phyloP scores from a whole-genome alignment of 1,140 invertebrate genomes.

The Platyura marginata region DNA sequence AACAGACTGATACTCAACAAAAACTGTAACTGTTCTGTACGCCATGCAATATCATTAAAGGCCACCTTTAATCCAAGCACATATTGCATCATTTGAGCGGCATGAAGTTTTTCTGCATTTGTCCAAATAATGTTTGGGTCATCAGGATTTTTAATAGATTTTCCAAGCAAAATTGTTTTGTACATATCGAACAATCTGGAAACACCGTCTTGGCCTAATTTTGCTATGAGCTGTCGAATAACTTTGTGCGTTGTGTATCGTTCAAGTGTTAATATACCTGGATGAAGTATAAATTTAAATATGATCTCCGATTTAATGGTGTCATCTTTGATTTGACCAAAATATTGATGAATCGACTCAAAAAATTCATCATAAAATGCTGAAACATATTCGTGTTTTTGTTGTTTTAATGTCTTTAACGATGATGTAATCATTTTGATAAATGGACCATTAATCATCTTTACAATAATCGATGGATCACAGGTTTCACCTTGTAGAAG shows the following conservation, averaged over 20 bases:
- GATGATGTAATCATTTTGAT: slow-evolving; percentile 25
- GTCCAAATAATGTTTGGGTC: slow-evolving; percentile 33
- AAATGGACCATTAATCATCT: slow-evolving; percentile 18
- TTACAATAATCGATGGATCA: slow-evolving; percentile 7
- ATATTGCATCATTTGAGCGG: slow-evolving; percentile 41
- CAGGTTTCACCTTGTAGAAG: slow-evolving; percentile 10
- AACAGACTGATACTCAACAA: slow-evolving; percentile 44
- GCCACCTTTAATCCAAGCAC: slow-evolving; percentile 39
- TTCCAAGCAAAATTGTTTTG: slow-evolving; percentile 32
- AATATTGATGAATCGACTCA: slow-evolving; percentile 26
- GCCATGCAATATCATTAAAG: slow-evolving; percentile 39
- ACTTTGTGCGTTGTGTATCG: slow-evolving; percentile 44
- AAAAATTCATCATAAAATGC: slow-evolving; percentile 29
- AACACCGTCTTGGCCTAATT: slow-evolving; percentile 35
- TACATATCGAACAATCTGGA: slow-evolving; percentile 39
- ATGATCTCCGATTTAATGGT: slow-evolving; percentile 33
- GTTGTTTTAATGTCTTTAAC: slow-evolving; percentile 28
- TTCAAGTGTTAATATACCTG: slow-evolving; percentile 48
- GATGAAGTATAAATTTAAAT: slow-evolving; percentile 39
- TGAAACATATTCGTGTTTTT: slow-evolving; percentile 26
- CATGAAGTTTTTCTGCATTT: slow-evolving; percentile 43
- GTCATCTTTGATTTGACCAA: slow-evolving; percentile 28
- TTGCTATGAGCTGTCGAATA: slow-evolving; percentile 36
- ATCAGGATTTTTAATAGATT: slow-evolving; percentile 26
- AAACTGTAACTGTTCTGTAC: slow-evolving; percentile 38